Evolutionary conservation across 2,113 vertebrate genomes (phyloP).

Genomic region (Zapornia atra): DNA sequence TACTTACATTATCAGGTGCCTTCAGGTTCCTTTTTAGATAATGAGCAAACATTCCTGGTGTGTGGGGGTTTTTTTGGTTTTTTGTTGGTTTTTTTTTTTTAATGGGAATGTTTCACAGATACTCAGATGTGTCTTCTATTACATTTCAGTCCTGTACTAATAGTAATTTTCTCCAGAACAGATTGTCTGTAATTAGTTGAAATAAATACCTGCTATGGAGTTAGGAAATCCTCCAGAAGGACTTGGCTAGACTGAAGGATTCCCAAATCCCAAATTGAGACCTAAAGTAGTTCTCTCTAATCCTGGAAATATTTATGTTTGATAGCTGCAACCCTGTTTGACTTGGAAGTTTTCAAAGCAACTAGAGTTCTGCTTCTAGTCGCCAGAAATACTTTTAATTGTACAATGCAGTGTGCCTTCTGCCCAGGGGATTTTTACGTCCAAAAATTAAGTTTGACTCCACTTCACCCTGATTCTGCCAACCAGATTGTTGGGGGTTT

Average conservation of each 20-base stretch:
- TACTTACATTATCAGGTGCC: background rate
- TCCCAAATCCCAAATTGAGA: background rate
- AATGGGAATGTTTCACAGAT: background rate
- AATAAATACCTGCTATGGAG: conserved; percentile 39
- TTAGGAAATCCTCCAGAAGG: conserved; percentile 47
- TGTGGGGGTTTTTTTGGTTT: too few species aligned
- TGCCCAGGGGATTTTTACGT: background rate
- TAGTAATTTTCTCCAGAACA: conserved; percentile 36
- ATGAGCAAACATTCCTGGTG: background rate
- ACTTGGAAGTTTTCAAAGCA: background rate
- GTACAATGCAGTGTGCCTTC: background rate
- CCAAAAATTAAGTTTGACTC: background rate
- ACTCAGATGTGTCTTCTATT: background rate
- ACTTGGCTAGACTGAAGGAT: conserved; percentile 6
- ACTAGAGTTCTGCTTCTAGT: background rate
- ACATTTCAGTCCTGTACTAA: background rate
- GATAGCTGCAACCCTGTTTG: background rate
- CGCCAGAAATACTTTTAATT: background rate
- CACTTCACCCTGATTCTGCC: background rate
- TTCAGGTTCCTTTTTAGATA: background rate
- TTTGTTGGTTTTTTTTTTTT: background rate
- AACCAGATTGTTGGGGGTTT: background rate
- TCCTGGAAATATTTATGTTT: background rate
- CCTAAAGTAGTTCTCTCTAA: background rate
- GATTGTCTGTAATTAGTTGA: conserved; percentile 51